phyloP scores from a whole-genome alignment of 2,797 vertebrate genomes.

The Sardinella longiceps region DNA sequence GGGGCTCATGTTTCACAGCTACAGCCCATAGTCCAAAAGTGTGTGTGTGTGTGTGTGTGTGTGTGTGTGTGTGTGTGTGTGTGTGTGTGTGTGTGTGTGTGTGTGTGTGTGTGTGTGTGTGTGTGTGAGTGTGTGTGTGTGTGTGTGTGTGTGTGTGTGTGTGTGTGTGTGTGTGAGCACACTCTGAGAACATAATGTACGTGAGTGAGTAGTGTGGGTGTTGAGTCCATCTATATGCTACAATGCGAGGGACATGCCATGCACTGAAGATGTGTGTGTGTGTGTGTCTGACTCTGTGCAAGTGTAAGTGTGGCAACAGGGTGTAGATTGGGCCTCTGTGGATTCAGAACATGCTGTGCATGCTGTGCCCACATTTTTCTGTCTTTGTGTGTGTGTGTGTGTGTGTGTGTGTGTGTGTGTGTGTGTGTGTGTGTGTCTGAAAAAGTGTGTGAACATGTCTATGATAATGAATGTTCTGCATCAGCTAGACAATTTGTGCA shows the following conservation, averaged over 20 bases:
- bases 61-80: slow-evolving; percentile 23
- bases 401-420: not conserved
- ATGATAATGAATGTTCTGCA: slow-evolving; percentile 14
- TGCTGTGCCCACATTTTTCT: not conserved
- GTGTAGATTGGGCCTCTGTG: not conserved
- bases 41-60: slow-evolving; percentile 20
- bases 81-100: slow-evolving; percentile 26
- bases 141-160: slow-evolving; percentile 25
- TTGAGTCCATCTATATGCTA: slow-evolving; percentile 12
- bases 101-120: slow-evolving; percentile 27
- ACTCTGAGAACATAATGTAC: not conserved
- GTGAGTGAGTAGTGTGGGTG: slow-evolving; percentile 33
- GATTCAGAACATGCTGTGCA: not conserved
- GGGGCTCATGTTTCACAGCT: slow-evolving; percentile 33
- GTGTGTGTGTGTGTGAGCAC: slow-evolving; percentile 24
- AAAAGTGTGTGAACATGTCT: not conserved
- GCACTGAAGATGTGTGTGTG: slow-evolving; percentile 26
- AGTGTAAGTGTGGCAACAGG: not conserved
- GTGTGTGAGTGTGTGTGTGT: slow-evolving; percentile 16
- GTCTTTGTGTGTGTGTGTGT: not conserved
- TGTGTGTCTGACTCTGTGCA: not conserved
- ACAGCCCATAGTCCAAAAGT: slow-evolving; percentile 33
- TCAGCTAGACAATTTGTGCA: slow-evolving; percentile 25
- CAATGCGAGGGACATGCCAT: not conserved
- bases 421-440: not conserved